Evolutionary conservation across 1,140 invertebrate genomes (phyloP), one percentile per base, ranked within the genome.

Genomic region (Diploscapter pachys): DNA sequence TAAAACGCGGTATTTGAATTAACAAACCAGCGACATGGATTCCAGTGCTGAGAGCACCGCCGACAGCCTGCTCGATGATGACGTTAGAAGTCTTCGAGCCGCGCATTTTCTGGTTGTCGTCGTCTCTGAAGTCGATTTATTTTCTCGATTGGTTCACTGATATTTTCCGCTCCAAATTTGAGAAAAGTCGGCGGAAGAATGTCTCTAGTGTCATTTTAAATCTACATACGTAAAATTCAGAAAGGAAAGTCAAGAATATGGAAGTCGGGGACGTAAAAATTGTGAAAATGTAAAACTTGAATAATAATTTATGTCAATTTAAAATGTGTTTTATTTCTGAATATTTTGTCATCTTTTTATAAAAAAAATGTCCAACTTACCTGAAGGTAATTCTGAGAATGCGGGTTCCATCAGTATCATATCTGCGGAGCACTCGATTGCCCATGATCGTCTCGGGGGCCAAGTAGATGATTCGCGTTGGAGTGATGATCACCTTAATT

Each of bases 371-470:
- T 31, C 2, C 57, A 59, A 1, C 9, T 68, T 6, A 68, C 66
- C 66, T 6, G 48, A 68, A 82, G 6, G 71, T 64, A 8, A 81
- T 77, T 5, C 73, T 31, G 52, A 74, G 64, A 9, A 74, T 52
- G 49, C 50, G n/a, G 13, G 56, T 69, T n/a, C 73, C 72, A 31
- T 65, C 50, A 31, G 63, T 54, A 8, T 81, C 79, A 57, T 72
- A 83, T 51, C 77, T 78, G 6, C 82, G 66, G 0, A 83, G 71
- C 8, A 83, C 73, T 59, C 82, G 78, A 73, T 83, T 83, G 6
- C 71, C 67, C 52, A 80, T 80, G 50, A 80, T 77, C 0, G 79
- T 65, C 69, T 83, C 82, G 3, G 80, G 79, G n/a, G 79, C 72
- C 55, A 80, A 73, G 31, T 82, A 61, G 8, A 83, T 59, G 31